These are phyloP conservation scores for Hydractinia echinata DNA, from an alignment of 30 jellyfish, hydroid and myxozoan genomes.

Conservation along the genomic window DNA sequence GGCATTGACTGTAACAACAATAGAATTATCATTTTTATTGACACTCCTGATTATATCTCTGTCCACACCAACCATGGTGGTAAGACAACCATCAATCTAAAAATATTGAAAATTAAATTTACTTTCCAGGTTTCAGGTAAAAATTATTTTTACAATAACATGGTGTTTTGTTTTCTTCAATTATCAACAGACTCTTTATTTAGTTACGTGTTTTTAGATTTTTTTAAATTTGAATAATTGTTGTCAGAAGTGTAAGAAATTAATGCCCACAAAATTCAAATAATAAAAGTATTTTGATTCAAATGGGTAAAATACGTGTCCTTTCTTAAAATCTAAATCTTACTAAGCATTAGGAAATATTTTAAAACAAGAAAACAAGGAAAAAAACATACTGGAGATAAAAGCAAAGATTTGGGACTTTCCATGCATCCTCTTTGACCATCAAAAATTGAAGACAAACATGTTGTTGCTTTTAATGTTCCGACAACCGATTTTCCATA, in stretches of 20 bases:
- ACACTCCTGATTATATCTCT: background rate
- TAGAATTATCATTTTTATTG: too few species aligned
- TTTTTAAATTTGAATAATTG: too few species aligned
- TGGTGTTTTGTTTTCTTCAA: too few species aligned
- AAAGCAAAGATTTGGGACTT: too few species aligned
- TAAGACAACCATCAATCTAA: slow-evolving; percentile 54
- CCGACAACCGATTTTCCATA: slow-evolving; percentile 75
- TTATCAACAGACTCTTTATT: too few species aligned
- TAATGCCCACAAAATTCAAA: too few species aligned
- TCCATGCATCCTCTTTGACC: background rate
- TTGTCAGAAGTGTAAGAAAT: too few species aligned
- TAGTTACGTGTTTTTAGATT: too few species aligned
- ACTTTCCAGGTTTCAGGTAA: background rate
- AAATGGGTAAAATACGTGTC: background rate
- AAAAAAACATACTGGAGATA: too few species aligned
- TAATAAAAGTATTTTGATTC: background rate
- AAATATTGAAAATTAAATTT: background rate
- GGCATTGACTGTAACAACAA: slow-evolving; percentile 30
- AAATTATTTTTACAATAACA: background rate
- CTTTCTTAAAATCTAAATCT: background rate
- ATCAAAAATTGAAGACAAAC: slow-evolving; percentile 12
- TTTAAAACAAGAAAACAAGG: too few species aligned
- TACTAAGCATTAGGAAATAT: background rate
- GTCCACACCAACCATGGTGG: slow-evolving; percentile 15
- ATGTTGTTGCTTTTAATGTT: slow-evolving; percentile 38